Percentiles rank a stretch among this genome's conserved stretches.
Evolutionary conservation across 2,888 invertebrate species (phyloP).

Genomic region (Timema cristinae): DNA sequence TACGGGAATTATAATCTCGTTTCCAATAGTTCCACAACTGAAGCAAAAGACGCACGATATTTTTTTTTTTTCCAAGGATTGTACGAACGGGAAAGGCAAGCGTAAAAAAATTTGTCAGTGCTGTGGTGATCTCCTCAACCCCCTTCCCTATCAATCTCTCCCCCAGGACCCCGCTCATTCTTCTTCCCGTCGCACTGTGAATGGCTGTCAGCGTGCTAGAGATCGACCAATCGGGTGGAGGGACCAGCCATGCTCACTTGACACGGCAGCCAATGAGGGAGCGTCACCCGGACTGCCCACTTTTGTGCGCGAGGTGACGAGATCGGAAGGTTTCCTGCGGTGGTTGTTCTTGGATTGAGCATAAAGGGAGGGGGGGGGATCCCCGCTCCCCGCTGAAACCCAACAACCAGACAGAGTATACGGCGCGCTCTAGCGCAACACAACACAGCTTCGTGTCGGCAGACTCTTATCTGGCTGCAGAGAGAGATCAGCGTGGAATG

Average conservation of each 20-base stretch:
- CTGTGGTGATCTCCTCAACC: neutral
- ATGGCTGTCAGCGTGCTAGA: conserved; percentile 19
- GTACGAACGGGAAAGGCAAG: conserved; percentile 11
- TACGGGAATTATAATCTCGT: no score
- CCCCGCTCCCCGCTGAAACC: no score
- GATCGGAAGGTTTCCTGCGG: neutral
- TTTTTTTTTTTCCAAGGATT: neutral
- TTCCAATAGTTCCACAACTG: no score
- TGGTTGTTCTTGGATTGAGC: conserved; percentile 3
- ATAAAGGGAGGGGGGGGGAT: neutral
- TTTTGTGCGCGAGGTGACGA: conserved; percentile 8
- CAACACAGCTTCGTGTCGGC: no score
- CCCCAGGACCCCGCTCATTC: neutral
- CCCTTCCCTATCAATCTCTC: neutral
- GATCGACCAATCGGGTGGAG: conserved; percentile 8
- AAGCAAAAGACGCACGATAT: no score
- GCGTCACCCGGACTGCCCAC: conserved; percentile 15
- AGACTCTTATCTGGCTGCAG: no score
- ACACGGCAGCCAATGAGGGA: conserved; percentile 15
- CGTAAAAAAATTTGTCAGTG: conserved; percentile 3
- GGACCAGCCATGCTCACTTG: conserved; percentile 2
- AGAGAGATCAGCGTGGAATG: no score
- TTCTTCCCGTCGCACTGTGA: conserved; percentile 13
- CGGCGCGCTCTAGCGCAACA: no score
- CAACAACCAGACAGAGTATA: no score